Evolutionary conservation across 1,140 invertebrate genomes (phyloP).

Genomic region (Lanistes nyassanus): DNA sequence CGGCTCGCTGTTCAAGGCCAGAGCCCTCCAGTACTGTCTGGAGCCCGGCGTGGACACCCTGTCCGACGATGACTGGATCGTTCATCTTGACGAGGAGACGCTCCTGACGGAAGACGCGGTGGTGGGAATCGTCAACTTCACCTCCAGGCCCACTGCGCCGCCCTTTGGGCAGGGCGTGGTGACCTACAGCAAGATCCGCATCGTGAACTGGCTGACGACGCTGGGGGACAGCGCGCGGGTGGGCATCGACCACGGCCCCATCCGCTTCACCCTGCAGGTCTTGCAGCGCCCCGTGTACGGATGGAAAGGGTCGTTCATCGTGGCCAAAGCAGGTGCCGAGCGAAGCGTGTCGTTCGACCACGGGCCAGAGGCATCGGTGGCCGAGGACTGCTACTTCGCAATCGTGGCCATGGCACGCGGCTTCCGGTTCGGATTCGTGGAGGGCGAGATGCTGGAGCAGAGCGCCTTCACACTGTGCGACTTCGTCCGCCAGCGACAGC

Average conservation of each 20-base stretch:
- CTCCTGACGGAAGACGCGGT: conserved; percentile 91
- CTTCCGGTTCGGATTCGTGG: conserved; percentile 68
- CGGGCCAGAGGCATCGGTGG: conserved; percentile 92
- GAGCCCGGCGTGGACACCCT: conserved; percentile 89
- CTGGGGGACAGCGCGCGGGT: conserved; percentile 96
- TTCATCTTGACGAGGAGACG: conserved; percentile 98
- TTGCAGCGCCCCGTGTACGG: conserved; percentile 96
- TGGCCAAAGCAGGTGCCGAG: conserved; percentile 85
- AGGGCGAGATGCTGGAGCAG: conserved; percentile 95
- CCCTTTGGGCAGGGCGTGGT: conserved; percentile 98
- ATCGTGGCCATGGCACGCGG: conserved; percentile 79
- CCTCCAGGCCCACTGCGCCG: conserved; percentile 87
- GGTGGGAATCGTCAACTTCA: conserved; percentile 93
- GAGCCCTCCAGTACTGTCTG: conserved; percentile 95
- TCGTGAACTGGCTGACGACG: conserved; percentile 97
- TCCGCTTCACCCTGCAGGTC: conserved; percentile 90
- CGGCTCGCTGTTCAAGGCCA: conserved; percentile 93
- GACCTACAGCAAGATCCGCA: conserved; percentile 94
- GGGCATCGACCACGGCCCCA: conserved; percentile 89
- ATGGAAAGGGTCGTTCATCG: conserved; percentile 81
- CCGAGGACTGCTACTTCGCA: conserved; percentile 96
- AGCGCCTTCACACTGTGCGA: conserved; percentile 95
- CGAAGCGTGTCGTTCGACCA: conserved; percentile 93
- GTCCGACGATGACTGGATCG: conserved; percentile 93
- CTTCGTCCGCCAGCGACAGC: conserved; percentile 93